Percentiles rank a stretch among this genome's conserved stretches.
Evolutionary conservation across 2,888 invertebrate species (phyloP).

Genomic region (Protodeltote pygarga): DNA sequence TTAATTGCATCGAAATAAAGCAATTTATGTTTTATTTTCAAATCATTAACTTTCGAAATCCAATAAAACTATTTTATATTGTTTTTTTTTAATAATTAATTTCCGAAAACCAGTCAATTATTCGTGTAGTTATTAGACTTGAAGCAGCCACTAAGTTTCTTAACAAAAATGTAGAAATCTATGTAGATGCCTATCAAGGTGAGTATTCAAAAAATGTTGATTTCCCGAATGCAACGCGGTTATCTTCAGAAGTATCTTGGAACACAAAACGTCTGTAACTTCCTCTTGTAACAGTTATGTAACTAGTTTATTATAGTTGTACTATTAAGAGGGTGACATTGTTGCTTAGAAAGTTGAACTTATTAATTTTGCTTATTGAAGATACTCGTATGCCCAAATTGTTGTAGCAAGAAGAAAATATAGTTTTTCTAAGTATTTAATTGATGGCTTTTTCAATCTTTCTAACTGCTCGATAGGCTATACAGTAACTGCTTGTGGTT

Average conservation of each 20-base stretch:
- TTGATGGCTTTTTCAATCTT: no score
- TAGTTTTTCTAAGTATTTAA: no score
- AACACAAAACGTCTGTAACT: slow-evolving; percentile 32
- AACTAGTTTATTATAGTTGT: slow-evolving; percentile 27
- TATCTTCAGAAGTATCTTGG: slow-evolving; percentile 32
- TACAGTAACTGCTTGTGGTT: no score
- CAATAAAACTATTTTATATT: no score
- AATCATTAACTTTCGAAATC: no score
- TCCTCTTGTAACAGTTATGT: slow-evolving; percentile 32
- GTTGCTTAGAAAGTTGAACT: slow-evolving; percentile 20
- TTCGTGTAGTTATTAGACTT: slow-evolving; percentile 12
- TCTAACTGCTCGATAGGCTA: no score
- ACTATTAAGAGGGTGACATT: slow-evolving; percentile 7
- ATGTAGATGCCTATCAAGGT: slow-evolving; percentile 34
- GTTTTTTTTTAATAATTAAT: no score
- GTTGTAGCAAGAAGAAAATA: no score
- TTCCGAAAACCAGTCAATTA: no score
- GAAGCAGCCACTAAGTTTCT: slow-evolving; percentile 14
- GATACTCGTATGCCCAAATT: no score
- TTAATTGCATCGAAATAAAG: no score
- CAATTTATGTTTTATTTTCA: no score
- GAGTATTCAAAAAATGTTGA: slow-evolving; percentile 44
- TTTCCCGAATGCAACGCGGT: slow-evolving; percentile 29
- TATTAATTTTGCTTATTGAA: slow-evolving; percentile 17
- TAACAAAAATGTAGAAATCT: slow-evolving; percentile 39